Evolutionary conservation across 2,113 vertebrate species (phyloP).

Genomic region (Mesoclemmys tuberculata): DNA sequence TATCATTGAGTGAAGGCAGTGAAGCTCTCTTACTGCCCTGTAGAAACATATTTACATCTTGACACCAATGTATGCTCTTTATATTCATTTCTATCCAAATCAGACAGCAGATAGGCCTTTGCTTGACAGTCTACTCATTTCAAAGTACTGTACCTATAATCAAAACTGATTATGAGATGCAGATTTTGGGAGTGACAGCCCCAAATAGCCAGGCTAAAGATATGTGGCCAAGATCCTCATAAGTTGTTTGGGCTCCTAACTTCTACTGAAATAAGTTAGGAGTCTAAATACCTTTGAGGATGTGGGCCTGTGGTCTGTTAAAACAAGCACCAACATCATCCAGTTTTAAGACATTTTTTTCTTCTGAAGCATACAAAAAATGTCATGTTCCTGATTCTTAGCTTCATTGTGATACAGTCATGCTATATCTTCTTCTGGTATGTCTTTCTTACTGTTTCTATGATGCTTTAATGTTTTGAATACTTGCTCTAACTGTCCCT

Average conservation of each 20-base stretch:
- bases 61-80: no score
- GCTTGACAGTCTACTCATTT: background rate
- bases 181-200: background rate
- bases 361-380: background rate
- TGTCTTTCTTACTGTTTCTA: background rate
- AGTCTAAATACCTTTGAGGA: background rate
- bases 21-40: fast-evolving
- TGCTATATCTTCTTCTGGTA: background rate
- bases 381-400: background rate
- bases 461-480: background rate
- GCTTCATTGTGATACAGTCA: background rate
- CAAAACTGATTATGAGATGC: background rate
- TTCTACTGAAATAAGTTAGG: background rate
- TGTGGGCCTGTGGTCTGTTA: background rate
- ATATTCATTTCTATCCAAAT: background rate
- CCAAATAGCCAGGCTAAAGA: background rate
- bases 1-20: background rate
- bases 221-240: background rate
- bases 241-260: background rate
- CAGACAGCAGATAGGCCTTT: background rate
- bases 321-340: background rate
- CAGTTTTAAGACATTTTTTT: background rate
- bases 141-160: background rate
- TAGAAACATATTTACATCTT: background rate
- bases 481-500: background rate